A percentile compares a stretch with the other conserved stretches of the same genome.
Evolutionary conservation across 2,888 invertebrate species (phyloP).

Genomic region (Hartigia nigra): DNA sequence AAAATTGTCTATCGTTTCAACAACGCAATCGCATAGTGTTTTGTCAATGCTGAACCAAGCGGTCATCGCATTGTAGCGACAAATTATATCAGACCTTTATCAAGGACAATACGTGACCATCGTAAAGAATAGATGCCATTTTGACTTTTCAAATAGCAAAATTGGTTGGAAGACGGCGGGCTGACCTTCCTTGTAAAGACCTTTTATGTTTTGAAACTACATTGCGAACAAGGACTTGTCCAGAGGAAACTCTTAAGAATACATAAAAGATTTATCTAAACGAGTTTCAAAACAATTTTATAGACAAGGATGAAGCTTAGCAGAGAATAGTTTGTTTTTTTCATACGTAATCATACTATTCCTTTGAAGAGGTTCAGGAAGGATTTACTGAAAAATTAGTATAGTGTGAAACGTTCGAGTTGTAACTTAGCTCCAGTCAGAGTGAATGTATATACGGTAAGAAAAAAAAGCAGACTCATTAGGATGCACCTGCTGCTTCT

Average conservation of each 20-base stretch:
- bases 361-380: background rate
- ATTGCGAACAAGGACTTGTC: background rate
- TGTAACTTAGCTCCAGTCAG: background rate
- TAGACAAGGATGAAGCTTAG: background rate
- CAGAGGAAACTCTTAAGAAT: background rate
- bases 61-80: background rate
- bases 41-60: background rate
- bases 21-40: background rate
- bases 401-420: background rate
- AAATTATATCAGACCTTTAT: background rate
- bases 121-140: background rate
- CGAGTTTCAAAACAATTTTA: background rate
- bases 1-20: background rate
- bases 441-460: background rate
- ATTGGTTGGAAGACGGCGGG: background rate
- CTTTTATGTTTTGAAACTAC: background rate
- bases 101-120: background rate
- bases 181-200: background rate
- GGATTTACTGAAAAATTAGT: background rate
- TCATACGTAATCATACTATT: background rate
- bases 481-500: background rate
- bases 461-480: background rate
- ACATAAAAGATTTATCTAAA: background rate
- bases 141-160: background rate
- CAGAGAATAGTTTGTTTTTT: background rate